These are phyloP conservation scores for Cherax quadricarinatus DNA, from an alignment of 1,140 invertebrate species.

Conservation along the genomic window DNA sequence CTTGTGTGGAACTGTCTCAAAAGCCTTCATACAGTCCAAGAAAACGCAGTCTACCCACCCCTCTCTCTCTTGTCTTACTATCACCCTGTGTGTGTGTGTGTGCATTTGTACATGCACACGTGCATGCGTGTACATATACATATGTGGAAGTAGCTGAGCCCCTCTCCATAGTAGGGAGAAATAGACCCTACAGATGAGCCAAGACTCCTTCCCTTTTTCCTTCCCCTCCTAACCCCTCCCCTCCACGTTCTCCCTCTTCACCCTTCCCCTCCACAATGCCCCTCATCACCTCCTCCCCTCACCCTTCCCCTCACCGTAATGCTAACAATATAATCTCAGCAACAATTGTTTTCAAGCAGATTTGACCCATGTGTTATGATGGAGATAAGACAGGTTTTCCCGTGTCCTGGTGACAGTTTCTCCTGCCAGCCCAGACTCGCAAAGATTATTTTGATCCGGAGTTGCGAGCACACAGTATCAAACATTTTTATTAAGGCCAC, in stretches of 20 bases:
- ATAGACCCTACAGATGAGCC: too few relatives aligned
- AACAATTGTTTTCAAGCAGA: conserved; percentile 35
- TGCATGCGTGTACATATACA: too few relatives aligned
- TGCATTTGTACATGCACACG: too few relatives aligned
- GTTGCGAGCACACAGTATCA: conserved; percentile 1
- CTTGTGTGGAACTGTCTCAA: too few relatives aligned
- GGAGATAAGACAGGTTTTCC: conserved; percentile 51
- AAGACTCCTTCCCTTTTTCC: not conserved
- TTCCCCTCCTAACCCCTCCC: not conserved
- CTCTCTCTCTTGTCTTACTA: too few relatives aligned
- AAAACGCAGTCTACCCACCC: too few relatives aligned
- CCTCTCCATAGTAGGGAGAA: too few relatives aligned
- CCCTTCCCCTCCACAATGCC: not conserved
- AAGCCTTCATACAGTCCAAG: too few relatives aligned
- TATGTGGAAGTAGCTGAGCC: too few relatives aligned
- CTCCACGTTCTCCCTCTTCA: not conserved
- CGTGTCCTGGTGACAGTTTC: not conserved
- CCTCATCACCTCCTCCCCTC: not conserved
- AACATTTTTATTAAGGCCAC: conserved; percentile 9
- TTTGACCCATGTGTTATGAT: conserved; percentile 41
- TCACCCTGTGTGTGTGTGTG: too few relatives aligned
- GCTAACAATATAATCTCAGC: conserved; percentile 50
- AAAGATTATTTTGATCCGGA: not conserved
- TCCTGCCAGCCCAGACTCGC: not conserved
- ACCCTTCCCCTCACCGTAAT: not conserved